Conservation (phyloP, 2,797 vertebrate genomes). For the Champsocephalus gunnari region DNA sequence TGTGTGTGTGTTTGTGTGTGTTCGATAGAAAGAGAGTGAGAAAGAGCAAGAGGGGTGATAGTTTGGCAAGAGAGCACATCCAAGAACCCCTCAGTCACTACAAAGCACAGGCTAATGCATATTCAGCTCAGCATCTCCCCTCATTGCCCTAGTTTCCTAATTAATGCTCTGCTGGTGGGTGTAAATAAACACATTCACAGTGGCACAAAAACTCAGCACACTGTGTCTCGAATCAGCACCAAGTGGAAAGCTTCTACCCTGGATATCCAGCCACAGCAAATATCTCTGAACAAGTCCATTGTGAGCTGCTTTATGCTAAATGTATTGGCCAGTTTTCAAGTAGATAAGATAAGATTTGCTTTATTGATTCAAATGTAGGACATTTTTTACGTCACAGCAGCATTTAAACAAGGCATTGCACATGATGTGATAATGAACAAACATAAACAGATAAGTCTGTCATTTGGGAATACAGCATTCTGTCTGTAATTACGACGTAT, state of each 20-base stretch:
- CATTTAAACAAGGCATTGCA: no score
- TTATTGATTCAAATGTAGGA: no score
- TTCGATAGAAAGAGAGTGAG: constrained; percentile 48
- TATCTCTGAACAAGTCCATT: not conserved
- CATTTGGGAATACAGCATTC: constrained; percentile 29
- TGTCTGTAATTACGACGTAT: constrained; percentile 9
- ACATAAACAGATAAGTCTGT: no score
- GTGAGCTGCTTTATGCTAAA: constrained; percentile 6
- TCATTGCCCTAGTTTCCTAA: constrained; percentile 83
- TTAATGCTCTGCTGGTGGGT: constrained; percentile 76
- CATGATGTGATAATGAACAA: no score
- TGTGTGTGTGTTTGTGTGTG: constrained; percentile 52
- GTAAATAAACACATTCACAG: constrained; percentile 83
- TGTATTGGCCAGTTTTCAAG: not conserved
- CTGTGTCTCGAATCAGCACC: constrained; percentile 43
- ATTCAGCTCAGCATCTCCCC: constrained; percentile 81
- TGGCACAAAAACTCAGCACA: constrained; percentile 67
- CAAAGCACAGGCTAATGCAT: constrained; percentile 81
- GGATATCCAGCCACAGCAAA: not conserved
- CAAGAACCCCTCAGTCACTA: constrained; percentile 74
- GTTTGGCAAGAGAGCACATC: constrained; percentile 73
- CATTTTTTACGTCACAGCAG: no score
- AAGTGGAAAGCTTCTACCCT: constrained; percentile 37
- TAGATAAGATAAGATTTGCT: no score
- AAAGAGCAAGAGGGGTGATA: constrained; percentile 62